Percentiles rank a stretch among this genome's conserved stretches.
Conservation (phyloP, 2,797 vertebrate genomes). For the Gadopsis marmoratus region DNA sequence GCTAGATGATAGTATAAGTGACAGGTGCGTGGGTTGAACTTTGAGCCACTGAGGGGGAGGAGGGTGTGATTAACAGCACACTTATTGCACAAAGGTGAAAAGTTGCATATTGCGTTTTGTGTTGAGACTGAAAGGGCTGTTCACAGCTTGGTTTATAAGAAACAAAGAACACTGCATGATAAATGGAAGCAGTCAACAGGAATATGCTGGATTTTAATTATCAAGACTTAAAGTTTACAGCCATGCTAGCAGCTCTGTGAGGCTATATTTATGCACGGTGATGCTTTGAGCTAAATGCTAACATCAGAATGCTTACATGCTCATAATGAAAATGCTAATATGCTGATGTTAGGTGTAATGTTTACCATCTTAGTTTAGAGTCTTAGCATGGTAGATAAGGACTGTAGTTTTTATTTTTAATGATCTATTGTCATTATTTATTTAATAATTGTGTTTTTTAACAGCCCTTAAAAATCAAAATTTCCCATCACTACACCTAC, state of each 20-base stretch:
- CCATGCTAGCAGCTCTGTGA: too few relatives aligned
- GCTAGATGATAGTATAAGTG: constrained; percentile 31
- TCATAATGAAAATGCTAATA: neutral
- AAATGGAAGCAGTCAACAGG: neutral
- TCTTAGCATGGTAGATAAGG: neutral
- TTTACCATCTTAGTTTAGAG: neutral
- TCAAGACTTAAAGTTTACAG: neutral
- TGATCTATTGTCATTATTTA: too few relatives aligned
- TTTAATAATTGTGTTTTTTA: too few relatives aligned
- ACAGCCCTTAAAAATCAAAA: too few relatives aligned
- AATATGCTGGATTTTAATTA: neutral
- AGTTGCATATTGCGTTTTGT: neutral
- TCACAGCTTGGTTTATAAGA: constrained; percentile 6
- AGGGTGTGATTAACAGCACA: constrained; percentile 7
- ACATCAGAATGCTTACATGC: neutral
- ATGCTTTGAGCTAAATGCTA: neutral
- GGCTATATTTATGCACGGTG: neutral
- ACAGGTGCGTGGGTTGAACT: constrained; percentile 39
- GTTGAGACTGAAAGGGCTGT: neutral
- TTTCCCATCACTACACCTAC: too few relatives aligned
- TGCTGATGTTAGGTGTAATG: neutral
- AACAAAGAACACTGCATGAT: neutral
- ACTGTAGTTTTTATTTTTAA: too few relatives aligned
- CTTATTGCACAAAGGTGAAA: constrained; percentile 1
- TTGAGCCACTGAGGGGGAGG: neutral